These are phyloP conservation scores for Emys orbicularis DNA, from an alignment of 2,797 vertebrate species.

Conservation along the genomic window DNA sequence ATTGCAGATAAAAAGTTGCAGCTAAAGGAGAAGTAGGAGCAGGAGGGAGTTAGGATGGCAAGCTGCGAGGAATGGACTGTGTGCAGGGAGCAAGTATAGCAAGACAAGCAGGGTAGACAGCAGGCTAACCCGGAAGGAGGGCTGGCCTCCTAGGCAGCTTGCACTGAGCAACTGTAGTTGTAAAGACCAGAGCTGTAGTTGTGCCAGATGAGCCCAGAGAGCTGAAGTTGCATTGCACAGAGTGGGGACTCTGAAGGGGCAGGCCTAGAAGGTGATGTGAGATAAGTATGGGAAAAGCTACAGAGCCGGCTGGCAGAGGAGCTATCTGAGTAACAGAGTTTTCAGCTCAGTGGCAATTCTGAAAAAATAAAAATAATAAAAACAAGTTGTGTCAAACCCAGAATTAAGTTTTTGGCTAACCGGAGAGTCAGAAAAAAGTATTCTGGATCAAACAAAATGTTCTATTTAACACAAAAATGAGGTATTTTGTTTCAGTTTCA, in stretches of 20 bases:
- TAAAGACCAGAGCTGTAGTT: not conserved
- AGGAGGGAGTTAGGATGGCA: not conserved
- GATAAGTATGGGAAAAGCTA: not conserved
- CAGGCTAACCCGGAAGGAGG: fast-evolving
- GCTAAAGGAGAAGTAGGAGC: not conserved
- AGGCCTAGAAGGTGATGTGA: not conserved
- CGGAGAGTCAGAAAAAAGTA: not conserved
- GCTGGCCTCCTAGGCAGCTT: not conserved
- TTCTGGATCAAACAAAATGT: not conserved
- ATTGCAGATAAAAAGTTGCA: not conserved
- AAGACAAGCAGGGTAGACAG: not conserved
- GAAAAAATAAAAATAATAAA: not conserved
- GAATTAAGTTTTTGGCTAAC: not conserved
- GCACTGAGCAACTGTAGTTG: not conserved
- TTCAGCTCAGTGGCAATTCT: not conserved
- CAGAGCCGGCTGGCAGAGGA: not conserved
- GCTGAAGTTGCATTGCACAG: not conserved
- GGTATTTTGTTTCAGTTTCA: not conserved
- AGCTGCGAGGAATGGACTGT: not conserved
- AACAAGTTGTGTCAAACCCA: not conserved
- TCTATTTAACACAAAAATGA: not conserved
- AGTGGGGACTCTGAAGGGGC: not conserved
- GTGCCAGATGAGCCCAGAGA: not conserved
- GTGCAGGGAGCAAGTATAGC: not conserved
- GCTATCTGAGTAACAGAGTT: not conserved